A percentile compares a stretch with the other conserved stretches of the same genome.
phyloP scores from a whole-genome alignment of 2,113 vertebrate genomes.

The Eurystomus gularis region DNA sequence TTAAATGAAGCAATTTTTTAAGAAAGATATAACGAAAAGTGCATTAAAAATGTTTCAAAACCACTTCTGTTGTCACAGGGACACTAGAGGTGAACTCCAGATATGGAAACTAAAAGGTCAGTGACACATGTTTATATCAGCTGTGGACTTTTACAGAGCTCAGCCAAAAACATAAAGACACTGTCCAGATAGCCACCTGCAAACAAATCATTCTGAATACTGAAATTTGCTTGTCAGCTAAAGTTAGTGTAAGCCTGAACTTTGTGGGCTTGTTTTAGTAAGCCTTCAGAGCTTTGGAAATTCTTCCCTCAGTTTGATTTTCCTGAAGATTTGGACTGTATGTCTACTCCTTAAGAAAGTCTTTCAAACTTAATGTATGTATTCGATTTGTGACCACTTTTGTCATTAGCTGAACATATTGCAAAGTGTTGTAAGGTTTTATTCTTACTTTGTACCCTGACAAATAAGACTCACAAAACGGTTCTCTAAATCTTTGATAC shows the following conservation, averaged over 20 bases:
- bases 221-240: background rate
- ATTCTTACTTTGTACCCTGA: conserved; percentile 5
- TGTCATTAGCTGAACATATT: background rate
- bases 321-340: background rate
- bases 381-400: background rate
- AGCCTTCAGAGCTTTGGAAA: background rate
- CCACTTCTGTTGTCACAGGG: background rate
- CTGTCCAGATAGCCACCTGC: background rate
- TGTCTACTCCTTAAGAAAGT: background rate
- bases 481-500: conserved; percentile 33
- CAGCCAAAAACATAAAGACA: background rate
- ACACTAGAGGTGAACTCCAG: background rate
- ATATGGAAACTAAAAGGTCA: background rate
- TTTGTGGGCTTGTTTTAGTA: background rate
- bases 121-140: background rate
- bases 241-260: background rate
- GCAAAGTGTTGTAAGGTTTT: background rate
- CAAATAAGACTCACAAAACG: conserved; percentile 31
- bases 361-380: background rate
- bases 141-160: background rate
- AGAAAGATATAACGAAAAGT: background rate
- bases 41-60: background rate
- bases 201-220: background rate
- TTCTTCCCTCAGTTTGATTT: background rate
- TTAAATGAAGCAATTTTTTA: background rate